Base-by-base conservation (phyloP, 2,797 vertebrate species). In the Phaenicophaeus curvirostris region DNA sequence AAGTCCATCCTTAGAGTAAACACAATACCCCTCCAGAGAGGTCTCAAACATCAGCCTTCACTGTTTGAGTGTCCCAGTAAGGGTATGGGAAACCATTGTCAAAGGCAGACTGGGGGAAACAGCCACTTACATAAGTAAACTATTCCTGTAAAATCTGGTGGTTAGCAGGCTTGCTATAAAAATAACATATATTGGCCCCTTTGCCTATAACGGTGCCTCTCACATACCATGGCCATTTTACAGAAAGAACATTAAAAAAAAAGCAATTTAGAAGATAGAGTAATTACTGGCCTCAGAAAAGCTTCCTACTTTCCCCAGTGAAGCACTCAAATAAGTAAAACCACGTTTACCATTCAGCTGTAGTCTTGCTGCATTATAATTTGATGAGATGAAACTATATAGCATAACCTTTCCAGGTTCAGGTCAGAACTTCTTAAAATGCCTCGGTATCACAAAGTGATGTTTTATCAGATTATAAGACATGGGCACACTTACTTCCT, bases 381-480 rank as follows among this genome's bases (percentile, higher is more conserved):
- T 82, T 79, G 77, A 93, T 86, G 95, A 94, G 85, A 63, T 85
- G 88, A 96, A 95, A 83, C 55, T 39, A 20, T 3, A 31, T 16
- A 66, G 71, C 25, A 4, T 31, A 79, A 87, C 75, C 87, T 76
- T 76, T n/a, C 62, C 71, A 71, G 93, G 95, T 94, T 96, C 88
- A 50, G 95, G 94, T 94, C 96, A 95, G 63, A 94, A 73, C 90
- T 97, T 87, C 95, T 94, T 93, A 75, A 95, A 97, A 96, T 54
- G 51, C 67, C 83, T 96, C 81, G 28, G 74, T 77, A 96, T 87
- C 89, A 85, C 51, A 66, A 86, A 97, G 44, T 37, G 61, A 96
- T 82, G 90, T 92, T 98, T 95, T 95, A 96, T 92, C 95, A 95
- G 79, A 89, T 96, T 96, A 97, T 75, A 87, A 95, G 90, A 91